Evolutionary conservation across 2,113 vertebrate genomes (phyloP), one percentile per base, ranked within the genome.

Genomic region (Electrona antarctica): DNA sequence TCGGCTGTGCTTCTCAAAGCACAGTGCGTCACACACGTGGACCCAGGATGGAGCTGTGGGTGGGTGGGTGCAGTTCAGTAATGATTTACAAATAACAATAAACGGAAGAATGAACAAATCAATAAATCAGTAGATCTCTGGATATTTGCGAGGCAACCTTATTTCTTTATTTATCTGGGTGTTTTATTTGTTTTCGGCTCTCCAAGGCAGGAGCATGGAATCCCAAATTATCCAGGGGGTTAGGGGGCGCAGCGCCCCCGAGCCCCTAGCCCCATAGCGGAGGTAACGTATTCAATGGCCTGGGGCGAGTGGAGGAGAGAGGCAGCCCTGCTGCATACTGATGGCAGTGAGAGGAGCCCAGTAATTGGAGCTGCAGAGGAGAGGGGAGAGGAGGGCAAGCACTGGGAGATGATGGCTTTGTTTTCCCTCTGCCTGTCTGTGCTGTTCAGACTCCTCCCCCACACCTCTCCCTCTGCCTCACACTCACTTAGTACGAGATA

Each of bases 271-370:
- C 93, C 91, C 89, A 89, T 85, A 91, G 92, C 88, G 80, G 92
- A 91, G 92, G 91, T 93, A 93, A 93, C 90, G 86, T 93, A 94
- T 93, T 94, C 93, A 91, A 90, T 93, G 91, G 94, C 94, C 93
- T 86, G 87, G 90, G 94, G 94, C 93, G 80, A 92, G 87, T 87
- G 83, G 86, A 87, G 85, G 88, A 89, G 91, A 87, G 87, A 87
- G 90, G 87, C 85, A 81, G 91, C 90, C 90, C 84, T 85, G 85
- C 91, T 92, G 93, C 93, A 94, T 94, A 93, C 93, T 94, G 93
- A 94, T 94, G 92, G 86, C 88, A 78, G 89, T 77, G 82, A 87
- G 89, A 91, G 88, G 67, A 90, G 91, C 79, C 21, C 90, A 84
- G 89, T 93, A 93, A 94, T 94, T 94, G 93, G 93, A 92, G 93